A percentile compares a stretch with the other conserved stretches of the same genome.
Evolutionary conservation across 2,888 invertebrate species (phyloP).

Genomic region (Agrotis segetum): DNA sequence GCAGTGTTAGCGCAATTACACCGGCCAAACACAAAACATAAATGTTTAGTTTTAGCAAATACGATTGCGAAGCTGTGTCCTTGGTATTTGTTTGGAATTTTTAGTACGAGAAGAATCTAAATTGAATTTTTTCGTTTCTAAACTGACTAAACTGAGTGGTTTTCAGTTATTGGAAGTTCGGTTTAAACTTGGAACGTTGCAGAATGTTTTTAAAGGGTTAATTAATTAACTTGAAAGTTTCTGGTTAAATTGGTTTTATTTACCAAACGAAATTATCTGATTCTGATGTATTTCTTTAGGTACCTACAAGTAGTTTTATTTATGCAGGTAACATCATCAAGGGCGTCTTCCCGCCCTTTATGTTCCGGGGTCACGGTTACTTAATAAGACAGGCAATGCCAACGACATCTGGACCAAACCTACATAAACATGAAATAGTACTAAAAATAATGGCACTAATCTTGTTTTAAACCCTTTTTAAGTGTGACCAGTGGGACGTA

Average conservation of each 20-base stretch:
- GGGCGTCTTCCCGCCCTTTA: no score
- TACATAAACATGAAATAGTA: background rate
- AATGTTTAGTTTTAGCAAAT: background rate
- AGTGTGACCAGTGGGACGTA: background rate
- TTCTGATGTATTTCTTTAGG: no score
- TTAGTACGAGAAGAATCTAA: background rate
- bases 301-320: no score
- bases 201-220: conserved; percentile 14
- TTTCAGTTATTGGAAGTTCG: conserved; percentile 14
- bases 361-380: no score
- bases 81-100: background rate
- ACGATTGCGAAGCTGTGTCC: background rate
- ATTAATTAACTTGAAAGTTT: conserved; percentile 6
- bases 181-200: conserved; percentile 10
- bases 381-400: no score
- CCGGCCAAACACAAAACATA: background rate
- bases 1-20: background rate
- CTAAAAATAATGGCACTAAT: background rate
- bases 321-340: no score
- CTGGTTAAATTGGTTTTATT: background rate
- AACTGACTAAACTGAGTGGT: background rate
- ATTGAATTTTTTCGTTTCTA: background rate
- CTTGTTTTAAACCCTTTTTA: background rate
- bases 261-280: no score
- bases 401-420: no score